These are phyloP conservation scores for Dorcus hopei DNA, from an alignment of 2,888 invertebrate genomes.

Conservation along the genomic window DNA sequence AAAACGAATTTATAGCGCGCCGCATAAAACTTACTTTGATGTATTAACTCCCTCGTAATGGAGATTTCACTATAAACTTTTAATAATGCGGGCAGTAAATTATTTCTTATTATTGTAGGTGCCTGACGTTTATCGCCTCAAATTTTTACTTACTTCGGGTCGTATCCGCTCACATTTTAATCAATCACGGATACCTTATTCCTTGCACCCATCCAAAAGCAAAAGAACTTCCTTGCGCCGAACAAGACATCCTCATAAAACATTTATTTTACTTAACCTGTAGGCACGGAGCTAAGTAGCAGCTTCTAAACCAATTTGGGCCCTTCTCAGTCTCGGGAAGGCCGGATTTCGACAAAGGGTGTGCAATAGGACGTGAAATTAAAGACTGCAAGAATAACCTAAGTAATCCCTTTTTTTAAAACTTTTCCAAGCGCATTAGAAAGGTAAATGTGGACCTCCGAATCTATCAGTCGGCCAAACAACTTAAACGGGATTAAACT, in stretches of 20 bases:
- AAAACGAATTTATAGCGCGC: neutral
- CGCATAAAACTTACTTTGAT: neutral
- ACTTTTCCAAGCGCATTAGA: conserved; percentile 27
- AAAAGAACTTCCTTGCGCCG: too few species aligned
- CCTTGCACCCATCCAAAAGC: too few species aligned
- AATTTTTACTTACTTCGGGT: too few species aligned
- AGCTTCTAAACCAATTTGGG: conserved; percentile 17
- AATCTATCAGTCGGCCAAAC: conserved; percentile 12
- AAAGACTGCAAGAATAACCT: conserved; percentile 30
- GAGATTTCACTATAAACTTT: too few species aligned
- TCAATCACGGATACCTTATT: too few species aligned
- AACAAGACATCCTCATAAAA: too few species aligned
- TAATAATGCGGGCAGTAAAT: too few species aligned
- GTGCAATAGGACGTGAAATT: conserved; percentile 34
- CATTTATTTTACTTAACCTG: too few species aligned
- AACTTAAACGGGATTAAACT: neutral
- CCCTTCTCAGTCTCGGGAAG: conserved; percentile 6
- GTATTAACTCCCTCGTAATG: neutral
- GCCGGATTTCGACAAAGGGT: conserved; percentile 21
- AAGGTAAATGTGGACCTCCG: conserved; percentile 22
- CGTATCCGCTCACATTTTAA: too few species aligned
- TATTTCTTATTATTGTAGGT: too few species aligned
- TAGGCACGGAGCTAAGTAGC: too few species aligned
- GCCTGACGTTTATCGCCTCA: too few species aligned
- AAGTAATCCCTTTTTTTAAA: conserved; percentile 26